phyloP scores from a whole-genome alignment of 2,113 vertebrate species.

The Antigone vipio region DNA sequence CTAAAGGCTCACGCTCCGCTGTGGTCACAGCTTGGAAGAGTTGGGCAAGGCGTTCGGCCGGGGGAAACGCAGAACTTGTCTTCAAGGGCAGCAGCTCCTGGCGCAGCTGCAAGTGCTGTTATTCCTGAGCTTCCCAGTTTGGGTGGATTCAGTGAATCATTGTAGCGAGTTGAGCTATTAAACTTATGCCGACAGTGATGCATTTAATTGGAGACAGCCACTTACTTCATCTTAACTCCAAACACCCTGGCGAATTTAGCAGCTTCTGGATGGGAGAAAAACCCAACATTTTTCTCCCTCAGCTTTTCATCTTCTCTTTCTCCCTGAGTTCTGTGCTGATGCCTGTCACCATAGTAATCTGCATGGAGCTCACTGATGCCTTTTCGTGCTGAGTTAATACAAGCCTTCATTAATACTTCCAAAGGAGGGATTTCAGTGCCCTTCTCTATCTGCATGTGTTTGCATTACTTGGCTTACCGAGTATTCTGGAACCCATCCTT shows the following conservation, averaged over 20 bases:
- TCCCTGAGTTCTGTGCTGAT: background rate
- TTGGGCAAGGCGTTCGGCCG: background rate
- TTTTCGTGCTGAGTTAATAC: background rate
- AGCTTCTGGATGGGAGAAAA: background rate
- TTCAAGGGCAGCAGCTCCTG: background rate
- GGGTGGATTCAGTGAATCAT: background rate
- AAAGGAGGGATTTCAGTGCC: background rate
- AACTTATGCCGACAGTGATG: background rate
- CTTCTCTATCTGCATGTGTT: background rate
- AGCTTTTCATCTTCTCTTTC: background rate
- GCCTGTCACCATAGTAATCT: conserved; percentile 37
- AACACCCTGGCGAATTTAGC: background rate
- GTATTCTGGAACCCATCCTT: conserved; percentile 1
- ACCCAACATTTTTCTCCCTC: background rate
- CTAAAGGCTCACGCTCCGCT: accelerated
- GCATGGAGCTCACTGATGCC: background rate
- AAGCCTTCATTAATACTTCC: conserved; percentile 16
- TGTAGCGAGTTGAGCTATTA: background rate
- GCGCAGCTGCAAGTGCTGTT: background rate
- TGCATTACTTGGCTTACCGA: background rate
- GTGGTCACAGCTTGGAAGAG: background rate
- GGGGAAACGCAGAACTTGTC: background rate
- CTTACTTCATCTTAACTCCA: background rate
- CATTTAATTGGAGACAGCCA: background rate
- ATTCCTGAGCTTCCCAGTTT: background rate